Conservation (phyloP, 2,797 vertebrate species). For the Iguana delicatissima region DNA sequence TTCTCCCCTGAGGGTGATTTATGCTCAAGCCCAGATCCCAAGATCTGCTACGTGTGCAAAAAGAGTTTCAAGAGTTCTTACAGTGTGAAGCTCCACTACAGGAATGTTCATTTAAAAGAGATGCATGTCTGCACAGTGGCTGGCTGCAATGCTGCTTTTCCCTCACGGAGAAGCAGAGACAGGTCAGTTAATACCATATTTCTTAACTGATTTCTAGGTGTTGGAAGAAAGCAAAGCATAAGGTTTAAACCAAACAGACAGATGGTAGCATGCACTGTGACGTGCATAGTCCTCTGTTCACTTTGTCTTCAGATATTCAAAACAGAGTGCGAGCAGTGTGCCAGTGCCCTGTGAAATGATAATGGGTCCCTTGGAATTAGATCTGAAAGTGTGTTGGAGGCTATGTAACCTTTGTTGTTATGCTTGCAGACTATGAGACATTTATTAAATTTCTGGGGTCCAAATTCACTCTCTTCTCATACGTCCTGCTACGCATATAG, state of each 20-base stretch:
- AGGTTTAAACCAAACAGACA: conserved; percentile 65
- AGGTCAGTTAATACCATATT: conserved; percentile 89
- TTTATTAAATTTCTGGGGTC: neutral
- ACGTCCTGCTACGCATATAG: neutral
- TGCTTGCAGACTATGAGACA: neutral
- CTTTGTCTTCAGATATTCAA: conserved; percentile 67
- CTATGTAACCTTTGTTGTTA: neutral
- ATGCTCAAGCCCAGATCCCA: conserved; percentile 96
- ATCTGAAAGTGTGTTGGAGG: conserved; percentile 43
- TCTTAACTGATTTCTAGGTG: conserved; percentile 78
- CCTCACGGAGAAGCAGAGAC: conserved; percentile 98
- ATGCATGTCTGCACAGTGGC: conserved; percentile 99
- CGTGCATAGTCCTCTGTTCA: conserved; percentile 60
- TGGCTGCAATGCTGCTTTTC: conserved; percentile 98
- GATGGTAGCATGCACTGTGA: conserved; percentile 42
- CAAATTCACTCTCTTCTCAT: neutral
- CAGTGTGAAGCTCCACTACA: conserved; percentile 99
- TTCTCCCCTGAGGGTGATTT: conserved; percentile 96
- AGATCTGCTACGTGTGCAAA: conserved; percentile 99
- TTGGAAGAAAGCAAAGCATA: conserved; percentile 68
- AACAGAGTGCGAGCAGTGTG: conserved; percentile 49
- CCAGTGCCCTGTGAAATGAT: conserved; percentile 56
- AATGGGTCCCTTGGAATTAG: conserved; percentile 45
- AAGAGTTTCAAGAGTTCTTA: conserved; percentile 99
- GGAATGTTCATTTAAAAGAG: conserved; percentile 99